Evolutionary conservation across 1,140 invertebrate species (phyloP).

Genomic region (Bombus vancouverensis): DNA sequence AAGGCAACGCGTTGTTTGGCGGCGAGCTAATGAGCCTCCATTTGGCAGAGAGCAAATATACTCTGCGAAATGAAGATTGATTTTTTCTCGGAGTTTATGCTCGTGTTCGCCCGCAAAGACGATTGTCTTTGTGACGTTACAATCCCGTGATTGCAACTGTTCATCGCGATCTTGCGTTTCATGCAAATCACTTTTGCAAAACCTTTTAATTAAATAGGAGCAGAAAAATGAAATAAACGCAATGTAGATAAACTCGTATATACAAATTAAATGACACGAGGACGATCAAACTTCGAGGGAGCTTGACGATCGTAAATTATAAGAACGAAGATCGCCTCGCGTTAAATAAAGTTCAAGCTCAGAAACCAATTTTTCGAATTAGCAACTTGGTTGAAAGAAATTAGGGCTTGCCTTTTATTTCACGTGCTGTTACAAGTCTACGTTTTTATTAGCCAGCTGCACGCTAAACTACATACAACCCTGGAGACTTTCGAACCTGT

Average conservation of each 20-base stretch:
- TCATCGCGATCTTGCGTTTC: background rate
- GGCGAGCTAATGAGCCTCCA: constrained; percentile 71
- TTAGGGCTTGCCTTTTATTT: too few species aligned
- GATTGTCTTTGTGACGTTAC: constrained; percentile 8
- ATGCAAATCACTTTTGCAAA: background rate
- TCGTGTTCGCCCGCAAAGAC: background rate
- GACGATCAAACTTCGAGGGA: too few species aligned
- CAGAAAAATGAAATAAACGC: too few species aligned
- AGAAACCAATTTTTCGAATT: background rate
- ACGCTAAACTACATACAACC: background rate
- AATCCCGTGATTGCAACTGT: background rate
- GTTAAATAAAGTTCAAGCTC: too few species aligned
- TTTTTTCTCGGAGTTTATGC: constrained; percentile 25
- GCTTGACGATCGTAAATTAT: background rate
- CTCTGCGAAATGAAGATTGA: constrained; percentile 61
- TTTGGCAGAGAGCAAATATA: constrained; percentile 56
- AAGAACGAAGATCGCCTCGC: fast-evolving
- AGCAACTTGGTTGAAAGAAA: background rate
- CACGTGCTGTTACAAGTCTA: background rate
- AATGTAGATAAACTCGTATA: too few species aligned
- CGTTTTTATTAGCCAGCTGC: background rate
- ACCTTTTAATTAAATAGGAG: background rate
- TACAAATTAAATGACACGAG: too few species aligned
- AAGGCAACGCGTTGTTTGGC: constrained; percentile 62
- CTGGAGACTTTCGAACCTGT: background rate